These are phyloP conservation scores for Oreochromis tanganicae DNA, from an alignment of 2,113 vertebrate species.

Conservation along the genomic window DNA sequence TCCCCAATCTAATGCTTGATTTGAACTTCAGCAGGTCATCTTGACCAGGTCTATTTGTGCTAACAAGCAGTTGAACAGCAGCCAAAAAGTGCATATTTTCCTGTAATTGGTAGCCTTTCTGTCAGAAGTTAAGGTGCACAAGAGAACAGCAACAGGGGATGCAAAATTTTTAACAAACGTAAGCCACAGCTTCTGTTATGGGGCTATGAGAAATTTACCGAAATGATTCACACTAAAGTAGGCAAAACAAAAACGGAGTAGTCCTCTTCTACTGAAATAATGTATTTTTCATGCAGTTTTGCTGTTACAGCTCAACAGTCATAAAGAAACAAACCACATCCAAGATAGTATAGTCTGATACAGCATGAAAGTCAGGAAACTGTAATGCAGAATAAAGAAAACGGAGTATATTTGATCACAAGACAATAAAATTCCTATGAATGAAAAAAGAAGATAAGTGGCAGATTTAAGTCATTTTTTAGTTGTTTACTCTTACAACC, in stretches of 20 bases:
- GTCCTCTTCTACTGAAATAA: background rate
- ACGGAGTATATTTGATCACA: background rate
- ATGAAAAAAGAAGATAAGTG: background rate
- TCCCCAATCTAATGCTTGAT: background rate
- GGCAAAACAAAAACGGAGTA: background rate
- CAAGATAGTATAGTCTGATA: background rate
- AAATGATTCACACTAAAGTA: background rate
- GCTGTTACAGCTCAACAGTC: background rate
- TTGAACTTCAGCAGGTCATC: background rate
- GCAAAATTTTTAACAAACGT: background rate
- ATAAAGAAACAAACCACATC: background rate
- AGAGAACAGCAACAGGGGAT: background rate
- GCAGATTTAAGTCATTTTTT: background rate
- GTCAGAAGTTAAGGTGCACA: background rate
- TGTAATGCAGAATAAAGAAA: background rate
- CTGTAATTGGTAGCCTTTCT: background rate
- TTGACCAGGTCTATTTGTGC: background rate
- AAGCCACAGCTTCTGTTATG: background rate
- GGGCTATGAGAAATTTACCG: background rate
- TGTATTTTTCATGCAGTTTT: background rate
- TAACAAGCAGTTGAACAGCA: background rate
- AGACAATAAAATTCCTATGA: background rate
- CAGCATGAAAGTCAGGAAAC: background rate
- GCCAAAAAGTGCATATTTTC: background rate
- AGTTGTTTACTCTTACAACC: background rate